Evolutionary conservation across 2,113 vertebrate species (phyloP).

Genomic region (Indicator maculatus): DNA sequence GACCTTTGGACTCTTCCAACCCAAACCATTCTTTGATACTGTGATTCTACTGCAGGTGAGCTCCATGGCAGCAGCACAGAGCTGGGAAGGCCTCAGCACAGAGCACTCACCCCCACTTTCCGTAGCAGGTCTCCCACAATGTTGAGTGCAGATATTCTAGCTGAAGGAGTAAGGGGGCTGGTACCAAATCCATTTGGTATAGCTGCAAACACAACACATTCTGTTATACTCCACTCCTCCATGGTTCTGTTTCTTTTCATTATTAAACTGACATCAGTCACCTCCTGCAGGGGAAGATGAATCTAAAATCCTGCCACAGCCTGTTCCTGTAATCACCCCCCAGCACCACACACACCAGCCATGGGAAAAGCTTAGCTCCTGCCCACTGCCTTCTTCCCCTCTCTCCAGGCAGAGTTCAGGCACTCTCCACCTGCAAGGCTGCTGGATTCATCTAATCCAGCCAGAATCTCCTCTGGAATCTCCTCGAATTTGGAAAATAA

Average conservation of each 20-base stretch:
- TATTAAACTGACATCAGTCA: background rate
- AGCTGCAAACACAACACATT: slow-evolving; percentile 70
- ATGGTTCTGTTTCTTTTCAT: too few relatives aligned
- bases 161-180: slow-evolving; percentile 93
- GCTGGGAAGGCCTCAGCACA: background rate
- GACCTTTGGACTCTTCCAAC: too few relatives aligned
- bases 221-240: background rate
- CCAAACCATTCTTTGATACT: too few relatives aligned
- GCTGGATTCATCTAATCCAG: background rate
- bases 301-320: background rate
- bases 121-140: slow-evolving; percentile 97
- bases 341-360: background rate
- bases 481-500: background rate
- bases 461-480: background rate
- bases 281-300: background rate
- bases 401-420: background rate
- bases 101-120: slow-evolving; percentile 93
- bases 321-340: background rate
- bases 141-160: slow-evolving; percentile 96
- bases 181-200: slow-evolving; percentile 92
- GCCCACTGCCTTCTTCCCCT: background rate
- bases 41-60: too few relatives aligned
- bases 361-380: background rate
- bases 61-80: too few relatives aligned
- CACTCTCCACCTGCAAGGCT: background rate